These are phyloP conservation scores for Lasioglossum zephyrum DNA, from an alignment of 2,888 invertebrate genomes.

Conservation along the genomic window DNA sequence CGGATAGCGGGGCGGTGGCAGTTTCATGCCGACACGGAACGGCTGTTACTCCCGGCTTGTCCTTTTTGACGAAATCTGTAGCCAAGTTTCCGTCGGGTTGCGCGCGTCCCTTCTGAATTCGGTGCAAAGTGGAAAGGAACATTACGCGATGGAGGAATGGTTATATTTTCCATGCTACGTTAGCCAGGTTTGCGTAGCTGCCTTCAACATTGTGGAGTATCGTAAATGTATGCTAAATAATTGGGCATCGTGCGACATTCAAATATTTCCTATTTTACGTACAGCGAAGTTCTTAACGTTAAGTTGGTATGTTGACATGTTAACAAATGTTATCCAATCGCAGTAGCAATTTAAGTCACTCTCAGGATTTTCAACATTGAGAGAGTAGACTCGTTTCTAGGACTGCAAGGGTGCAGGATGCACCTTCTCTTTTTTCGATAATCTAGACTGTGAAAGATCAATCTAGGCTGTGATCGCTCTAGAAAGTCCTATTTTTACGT, in stretches of 20 bases:
- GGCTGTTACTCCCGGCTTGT: conserved; percentile 37
- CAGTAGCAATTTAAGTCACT: no score
- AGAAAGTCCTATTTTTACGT: no score
- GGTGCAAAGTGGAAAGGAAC: conserved; percentile 32
- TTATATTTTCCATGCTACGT: conserved; percentile 10
- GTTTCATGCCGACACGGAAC: conserved; percentile 52
- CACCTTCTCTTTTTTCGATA: no score
- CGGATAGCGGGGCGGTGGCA: conserved; percentile 46
- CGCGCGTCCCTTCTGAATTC: conserved; percentile 34
- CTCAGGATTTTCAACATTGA: no score
- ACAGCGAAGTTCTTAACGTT: no score
- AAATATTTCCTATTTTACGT: neutral
- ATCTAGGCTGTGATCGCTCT: no score
- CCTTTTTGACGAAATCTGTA: conserved; percentile 55
- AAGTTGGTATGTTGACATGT: no score
- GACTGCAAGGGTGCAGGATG: no score
- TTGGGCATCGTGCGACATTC: neutral
- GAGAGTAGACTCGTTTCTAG: no score
- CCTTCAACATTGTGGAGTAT: conserved; percentile 4
- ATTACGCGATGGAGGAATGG: conserved; percentile 17
- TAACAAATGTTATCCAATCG: no score
- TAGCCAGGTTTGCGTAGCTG: conserved; percentile 3
- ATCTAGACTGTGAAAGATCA: no score
- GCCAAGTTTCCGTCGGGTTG: conserved; percentile 38
- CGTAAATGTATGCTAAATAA: neutral